Evolutionary conservation across 2,888 invertebrate genomes (phyloP).

Genomic region (Lacanobia oleracea): DNA sequence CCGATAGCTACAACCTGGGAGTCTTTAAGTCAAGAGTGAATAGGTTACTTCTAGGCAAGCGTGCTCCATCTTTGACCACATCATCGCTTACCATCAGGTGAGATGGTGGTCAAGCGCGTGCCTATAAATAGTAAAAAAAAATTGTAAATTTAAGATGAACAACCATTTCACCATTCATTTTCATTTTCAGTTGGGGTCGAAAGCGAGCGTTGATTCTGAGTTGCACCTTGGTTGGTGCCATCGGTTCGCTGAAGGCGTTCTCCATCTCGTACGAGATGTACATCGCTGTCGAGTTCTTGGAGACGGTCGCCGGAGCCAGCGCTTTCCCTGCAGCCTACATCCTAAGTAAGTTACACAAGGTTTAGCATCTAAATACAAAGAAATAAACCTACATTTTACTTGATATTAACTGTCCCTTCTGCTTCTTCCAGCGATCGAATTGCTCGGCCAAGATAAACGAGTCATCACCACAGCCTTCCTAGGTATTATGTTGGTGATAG

Average conservation of each 20-base stretch:
- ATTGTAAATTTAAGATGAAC: background rate
- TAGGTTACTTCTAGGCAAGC: no score
- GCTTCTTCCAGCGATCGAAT: conserved; percentile 82
- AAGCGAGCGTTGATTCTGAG: conserved; percentile 84
- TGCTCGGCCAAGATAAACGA: conserved; percentile 85
- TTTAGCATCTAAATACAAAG: background rate
- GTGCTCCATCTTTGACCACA: no score
- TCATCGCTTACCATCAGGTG: no score
- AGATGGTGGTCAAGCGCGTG: no score
- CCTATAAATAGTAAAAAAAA: no score
- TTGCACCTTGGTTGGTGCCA: conserved; percentile 82
- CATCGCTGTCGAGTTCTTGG: conserved; percentile 90
- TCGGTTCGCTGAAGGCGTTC: conserved; percentile 90
- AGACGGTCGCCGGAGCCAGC: conserved; percentile 90
- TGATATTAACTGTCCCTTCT: conserved; percentile 10
- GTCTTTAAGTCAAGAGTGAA: no score
- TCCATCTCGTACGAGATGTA: conserved; percentile 91
- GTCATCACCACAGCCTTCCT: conserved; percentile 85
- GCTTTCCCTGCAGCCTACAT: conserved; percentile 91
- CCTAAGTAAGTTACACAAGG: conserved; percentile 75
- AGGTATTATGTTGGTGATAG: conserved; percentile 91
- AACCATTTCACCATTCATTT: no score
- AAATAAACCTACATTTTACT: background rate
- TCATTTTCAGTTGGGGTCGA: conserved; percentile 83
- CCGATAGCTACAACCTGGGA: no score